These are phyloP conservation scores for Brachionus manjavacas DNA, from an alignment of 1,140 invertebrate genomes.

Conservation along the genomic window DNA sequence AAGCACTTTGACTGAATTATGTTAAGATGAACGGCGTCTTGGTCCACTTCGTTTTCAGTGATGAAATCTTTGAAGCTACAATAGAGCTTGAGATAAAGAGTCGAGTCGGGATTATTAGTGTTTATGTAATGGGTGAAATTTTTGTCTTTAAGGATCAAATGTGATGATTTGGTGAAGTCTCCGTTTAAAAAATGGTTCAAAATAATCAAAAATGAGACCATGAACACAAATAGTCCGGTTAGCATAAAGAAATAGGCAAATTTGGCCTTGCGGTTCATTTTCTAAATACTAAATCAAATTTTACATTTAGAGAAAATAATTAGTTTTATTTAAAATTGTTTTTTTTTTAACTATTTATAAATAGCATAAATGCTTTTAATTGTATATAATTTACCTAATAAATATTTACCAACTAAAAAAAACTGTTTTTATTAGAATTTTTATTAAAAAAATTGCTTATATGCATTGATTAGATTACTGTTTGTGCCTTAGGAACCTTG, in stretches of 20 bases:
- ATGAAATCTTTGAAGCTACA: not conserved
- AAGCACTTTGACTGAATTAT: not conserved
- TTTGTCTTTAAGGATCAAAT: not conserved
- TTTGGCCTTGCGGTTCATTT: conserved; percentile 32
- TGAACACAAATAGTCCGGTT: not conserved
- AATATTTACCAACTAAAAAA: not conserved
- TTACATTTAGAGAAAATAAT: not conserved
- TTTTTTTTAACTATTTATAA: not conserved
- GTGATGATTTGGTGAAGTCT: not conserved
- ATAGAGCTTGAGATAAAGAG: not conserved
- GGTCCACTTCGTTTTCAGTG: not conserved
- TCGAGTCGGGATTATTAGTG: not conserved
- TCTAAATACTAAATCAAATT: not conserved
- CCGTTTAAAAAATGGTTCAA: conserved; percentile 1
- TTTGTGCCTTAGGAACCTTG: not conserved
- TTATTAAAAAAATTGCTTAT: not conserved
- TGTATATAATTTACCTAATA: not conserved
- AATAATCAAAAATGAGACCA: not conserved
- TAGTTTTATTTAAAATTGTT: not conserved
- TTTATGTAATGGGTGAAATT: not conserved
- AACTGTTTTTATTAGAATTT: not conserved
- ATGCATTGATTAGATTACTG: not conserved
- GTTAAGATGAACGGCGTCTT: not conserved
- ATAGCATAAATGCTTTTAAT: not conserved
- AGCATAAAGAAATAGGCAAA: conserved; percentile 18